Base-by-base conservation (phyloP, 2,113 vertebrate genomes). In the Amia ocellicauda region DNA sequence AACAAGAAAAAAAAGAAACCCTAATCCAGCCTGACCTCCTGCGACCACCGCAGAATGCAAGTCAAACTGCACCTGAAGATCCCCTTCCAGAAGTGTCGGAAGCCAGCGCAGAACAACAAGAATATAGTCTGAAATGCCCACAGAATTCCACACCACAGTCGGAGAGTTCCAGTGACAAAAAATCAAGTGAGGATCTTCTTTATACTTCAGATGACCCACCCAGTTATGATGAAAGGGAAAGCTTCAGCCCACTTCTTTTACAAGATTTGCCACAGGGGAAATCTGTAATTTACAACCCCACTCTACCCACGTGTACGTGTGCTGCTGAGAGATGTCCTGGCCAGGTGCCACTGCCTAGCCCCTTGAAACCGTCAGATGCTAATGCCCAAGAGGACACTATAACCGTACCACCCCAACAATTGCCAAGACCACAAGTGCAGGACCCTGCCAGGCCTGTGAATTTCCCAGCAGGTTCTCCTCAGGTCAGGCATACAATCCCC, bases 221-320 rank as follows among this genome's bases (percentile, higher is more conserved):
- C 5, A 89, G 88, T 58, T 91, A 91, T 20, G 89, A 91, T 53
- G 89, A 90, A 58, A 78, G 88, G 67, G 87, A 89, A 60, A 87
- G 89, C 64, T 90, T 89, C 64, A 89, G 86, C 71, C 86, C 86
- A 0, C 73, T 89, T 17, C 53, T 75, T 62, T 71, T 81, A 11
- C 81, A 78, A n/a, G 86, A 89, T 71, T 70, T 89, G 64, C 68
- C 79, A 2, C 55, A 63, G 22, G 72, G 73, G 45, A 80, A 74
- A 63, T 56, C 70, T 59, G 78, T 75, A 57, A 76, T 72, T 17
- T 83, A 82, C 71, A 83, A 87, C 14, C 72, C 84, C 29, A 60
- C 74, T 8, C 78, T 68, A 71, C 80, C 78, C 50, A 77, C 83
- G 26, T 89, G 86, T 64, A 78, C 83, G 54, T 90, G 86, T 70